These are phyloP conservation scores for Amblyteles armatorius DNA, from an alignment of 2,888 invertebrate species.

Conservation along the genomic window DNA sequence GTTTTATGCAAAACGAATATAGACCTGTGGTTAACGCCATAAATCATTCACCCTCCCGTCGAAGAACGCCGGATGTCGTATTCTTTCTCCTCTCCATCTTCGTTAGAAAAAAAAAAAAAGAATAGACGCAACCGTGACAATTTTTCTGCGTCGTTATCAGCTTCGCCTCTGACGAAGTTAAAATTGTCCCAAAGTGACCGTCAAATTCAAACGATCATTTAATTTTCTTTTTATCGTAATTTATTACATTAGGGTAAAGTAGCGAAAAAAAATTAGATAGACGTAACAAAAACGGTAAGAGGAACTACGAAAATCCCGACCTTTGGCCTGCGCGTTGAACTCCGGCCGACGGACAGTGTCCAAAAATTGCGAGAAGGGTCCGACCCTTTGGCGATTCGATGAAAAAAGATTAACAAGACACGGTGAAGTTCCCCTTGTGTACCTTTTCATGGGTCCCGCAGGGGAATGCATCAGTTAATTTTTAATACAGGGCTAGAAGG, in stretches of 20 bases:
- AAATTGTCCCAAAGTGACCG: neutral
- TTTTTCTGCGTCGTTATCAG: neutral
- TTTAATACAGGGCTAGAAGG: slow-evolving; percentile 43
- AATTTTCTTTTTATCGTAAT: neutral
- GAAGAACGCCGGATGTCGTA: slow-evolving; percentile 24
- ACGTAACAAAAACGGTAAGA: neutral
- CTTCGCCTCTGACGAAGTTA: neutral
- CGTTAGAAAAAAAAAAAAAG: neutral
- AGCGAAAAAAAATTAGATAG: neutral
- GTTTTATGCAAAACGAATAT: slow-evolving; percentile 70
- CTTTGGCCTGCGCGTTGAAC: neutral
- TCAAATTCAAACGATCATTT: neutral
- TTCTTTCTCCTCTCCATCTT: neutral
- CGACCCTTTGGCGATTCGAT: slow-evolving; percentile 15
- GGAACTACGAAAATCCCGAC: neutral
- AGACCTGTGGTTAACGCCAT: slow-evolving; percentile 64
- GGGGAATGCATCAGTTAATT: slow-evolving; percentile 35
- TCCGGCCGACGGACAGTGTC: neutral
- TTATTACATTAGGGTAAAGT: neutral
- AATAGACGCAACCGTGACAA: neutral
- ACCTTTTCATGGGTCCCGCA: neutral
- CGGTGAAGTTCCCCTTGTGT: neutral
- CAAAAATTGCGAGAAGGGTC: neutral
- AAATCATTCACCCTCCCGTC: slow-evolving; percentile 69
- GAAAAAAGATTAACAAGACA: neutral